Conservation (phyloP, 2,888 invertebrate species). For the Micoletzkya japonica region DNA sequence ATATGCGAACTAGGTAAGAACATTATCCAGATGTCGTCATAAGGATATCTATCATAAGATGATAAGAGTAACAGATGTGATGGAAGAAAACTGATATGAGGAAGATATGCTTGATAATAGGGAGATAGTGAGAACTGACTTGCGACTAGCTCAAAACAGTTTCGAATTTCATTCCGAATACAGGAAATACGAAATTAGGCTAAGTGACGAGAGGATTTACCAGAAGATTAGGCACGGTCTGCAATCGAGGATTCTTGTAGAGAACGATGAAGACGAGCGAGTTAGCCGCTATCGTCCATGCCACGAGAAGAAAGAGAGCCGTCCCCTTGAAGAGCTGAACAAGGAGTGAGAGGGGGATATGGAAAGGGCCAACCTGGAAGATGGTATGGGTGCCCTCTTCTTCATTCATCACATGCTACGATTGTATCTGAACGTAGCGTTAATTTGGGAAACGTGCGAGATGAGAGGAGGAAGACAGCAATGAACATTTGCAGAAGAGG, state of each 20-base stretch:
- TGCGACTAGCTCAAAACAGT: too few species aligned
- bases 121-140: too few species aligned
- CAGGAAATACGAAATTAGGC: too few species aligned
- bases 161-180: too few species aligned
- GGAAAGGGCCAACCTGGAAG: background rate
- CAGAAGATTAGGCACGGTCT: conserved; percentile 67
- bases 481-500: background rate
- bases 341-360: background rate
- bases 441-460: background rate
- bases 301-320: conserved; percentile 58
- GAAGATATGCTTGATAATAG: too few species aligned
- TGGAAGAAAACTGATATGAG: too few species aligned
- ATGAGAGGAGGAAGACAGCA: background rate
- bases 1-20: too few species aligned
- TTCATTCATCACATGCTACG: conserved; percentile 4
- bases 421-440: background rate
- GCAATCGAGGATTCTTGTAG: conserved; percentile 63
- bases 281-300: conserved; percentile 63
- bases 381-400: background rate
- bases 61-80: too few species aligned
- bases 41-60: too few species aligned
- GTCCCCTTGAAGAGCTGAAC: conserved; percentile 53
- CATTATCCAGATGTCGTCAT: too few species aligned
- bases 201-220: too few species aligned
- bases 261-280: conserved; percentile 63